Evolutionary conservation across 2,888 invertebrate species (phyloP), one percentile per base, ranked within the genome.

Genomic region (Schizotus pectinicornis): DNA sequence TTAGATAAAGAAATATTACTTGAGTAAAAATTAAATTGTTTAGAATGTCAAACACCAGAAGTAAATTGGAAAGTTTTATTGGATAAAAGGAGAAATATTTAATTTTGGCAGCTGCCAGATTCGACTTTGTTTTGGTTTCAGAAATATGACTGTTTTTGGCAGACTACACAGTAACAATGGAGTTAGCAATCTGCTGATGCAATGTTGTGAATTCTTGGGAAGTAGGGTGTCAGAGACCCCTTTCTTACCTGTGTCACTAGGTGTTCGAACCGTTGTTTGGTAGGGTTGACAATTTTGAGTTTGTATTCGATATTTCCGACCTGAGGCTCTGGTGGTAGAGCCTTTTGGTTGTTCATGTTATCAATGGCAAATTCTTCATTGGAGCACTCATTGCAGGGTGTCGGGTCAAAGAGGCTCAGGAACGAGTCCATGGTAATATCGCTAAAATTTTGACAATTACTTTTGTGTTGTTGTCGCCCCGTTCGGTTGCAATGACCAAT

Each of bases 281-380:
- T 92, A 0, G 97, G 94, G 78, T 92, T 92, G 6, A 98, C 91
- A 54, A 99, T 83, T 74, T 98, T 96, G 56, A 98, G 80, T 81
- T 98, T 98, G 79, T 98, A 98, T 80, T 98, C 98, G 31, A 98
- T 88, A 78, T 98, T 98, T 6, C 98, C 98, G 71, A 94, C 88
- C 75, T 96, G 91, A 0, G 95, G 94, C 77, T 96, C 95, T 0
- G 95, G 95, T 0, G 95, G 95, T 33, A 94, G 81, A 30, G 85
- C 84, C 62, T 83, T 82, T 62, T 84, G 83, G 51, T 83, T 83
- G 54, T 83, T 83, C 56, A 83, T 77, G 59, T 83, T 82, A 67
- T 81, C 58, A 73, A 73, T 51, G 7, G 67, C 76, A 38, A 80
- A 81, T 46, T 81, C 83, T 62, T 83, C 82, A 49, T 80, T 81